Evolutionary conservation across 2,113 vertebrate genomes (phyloP).

Genomic region (Porphyrio hochstetteri): DNA sequence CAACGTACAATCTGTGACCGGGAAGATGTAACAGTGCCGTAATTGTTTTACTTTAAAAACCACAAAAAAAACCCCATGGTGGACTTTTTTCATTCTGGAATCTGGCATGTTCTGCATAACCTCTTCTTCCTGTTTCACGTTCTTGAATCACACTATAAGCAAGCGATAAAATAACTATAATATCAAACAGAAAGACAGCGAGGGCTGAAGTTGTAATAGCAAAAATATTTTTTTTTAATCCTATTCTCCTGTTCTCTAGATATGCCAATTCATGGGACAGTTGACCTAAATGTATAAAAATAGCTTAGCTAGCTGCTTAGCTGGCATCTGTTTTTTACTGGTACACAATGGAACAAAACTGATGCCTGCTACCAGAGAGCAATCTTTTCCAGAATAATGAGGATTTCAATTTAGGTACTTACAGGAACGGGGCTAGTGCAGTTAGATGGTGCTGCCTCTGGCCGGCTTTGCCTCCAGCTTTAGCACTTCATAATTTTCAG

Average conservation of each 20-base stretch:
- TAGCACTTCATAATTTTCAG: constrained; percentile 25
- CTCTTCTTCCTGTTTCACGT: not conserved
- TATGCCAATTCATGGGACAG: not conserved
- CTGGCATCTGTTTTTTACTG: not conserved
- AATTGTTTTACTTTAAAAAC: not conserved
- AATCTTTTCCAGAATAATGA: constrained; percentile 14
- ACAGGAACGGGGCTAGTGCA: not conserved
- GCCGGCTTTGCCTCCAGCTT: not conserved
- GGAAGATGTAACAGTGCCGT: not conserved
- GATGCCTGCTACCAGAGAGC: not conserved
- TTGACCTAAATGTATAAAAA: constrained; percentile 41
- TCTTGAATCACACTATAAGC: not conserved
- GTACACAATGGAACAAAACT: constrained; percentile 26
- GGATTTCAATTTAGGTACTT: constrained; percentile 7
- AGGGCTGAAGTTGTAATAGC: not conserved
- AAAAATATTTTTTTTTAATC: not conserved
- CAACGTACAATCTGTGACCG: not conserved
- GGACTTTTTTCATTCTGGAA: not conserved
- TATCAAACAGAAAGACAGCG: not conserved
- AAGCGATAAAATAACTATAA: not conserved
- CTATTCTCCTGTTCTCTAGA: not conserved
- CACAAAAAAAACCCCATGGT: not conserved
- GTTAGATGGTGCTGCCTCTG: constrained; percentile 3
- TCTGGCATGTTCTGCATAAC: not conserved
- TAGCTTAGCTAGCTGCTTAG: not conserved